Conservation (phyloP, 2,888 invertebrate genomes). For the Schizotus pectinicornis region DNA sequence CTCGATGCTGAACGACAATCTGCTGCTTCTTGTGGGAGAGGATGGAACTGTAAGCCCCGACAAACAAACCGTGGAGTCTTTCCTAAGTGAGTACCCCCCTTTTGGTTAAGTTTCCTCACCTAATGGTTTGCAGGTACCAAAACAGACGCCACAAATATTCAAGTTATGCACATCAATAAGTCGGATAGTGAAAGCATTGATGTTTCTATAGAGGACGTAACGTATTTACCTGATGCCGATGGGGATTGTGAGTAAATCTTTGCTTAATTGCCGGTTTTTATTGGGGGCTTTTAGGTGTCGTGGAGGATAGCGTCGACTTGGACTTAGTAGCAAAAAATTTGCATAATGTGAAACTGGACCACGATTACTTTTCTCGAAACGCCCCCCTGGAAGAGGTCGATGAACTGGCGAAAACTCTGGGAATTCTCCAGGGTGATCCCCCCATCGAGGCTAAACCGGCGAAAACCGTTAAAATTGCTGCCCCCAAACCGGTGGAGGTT, state of each 20-base stretch:
- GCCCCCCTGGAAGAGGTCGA: slow-evolving; percentile 62
- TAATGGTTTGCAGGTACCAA: slow-evolving; percentile 44
- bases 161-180: slow-evolving; percentile 56
- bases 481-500: slow-evolving; percentile 26
- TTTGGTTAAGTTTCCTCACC: slow-evolving; percentile 16
- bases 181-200: slow-evolving; percentile 53
- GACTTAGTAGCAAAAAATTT: slow-evolving; percentile 57
- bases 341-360: slow-evolving; percentile 75
- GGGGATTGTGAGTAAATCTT: slow-evolving; percentile 5
- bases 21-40: slow-evolving; percentile 85
- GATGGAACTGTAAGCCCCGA: slow-evolving; percentile 85
- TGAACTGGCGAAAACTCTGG: slow-evolving; percentile 55
- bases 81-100: slow-evolving; percentile 70
- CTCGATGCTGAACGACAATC: slow-evolving; percentile 66
- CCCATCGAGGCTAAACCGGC: slow-evolving; percentile 33
- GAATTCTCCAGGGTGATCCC: slow-evolving; percentile 51
- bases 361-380: slow-evolving; percentile 71
- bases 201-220: slow-evolving; percentile 59
- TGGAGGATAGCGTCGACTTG: slow-evolving; percentile 8
- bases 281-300: not conserved
- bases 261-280: not conserved
- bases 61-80: slow-evolving; percentile 77
- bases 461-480: slow-evolving; percentile 14
- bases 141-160: slow-evolving; percentile 51
- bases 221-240: slow-evolving; percentile 49